Evolutionary conservation across 2,113 vertebrate genomes (phyloP).

Genomic region (Mustela lutreola): DNA sequence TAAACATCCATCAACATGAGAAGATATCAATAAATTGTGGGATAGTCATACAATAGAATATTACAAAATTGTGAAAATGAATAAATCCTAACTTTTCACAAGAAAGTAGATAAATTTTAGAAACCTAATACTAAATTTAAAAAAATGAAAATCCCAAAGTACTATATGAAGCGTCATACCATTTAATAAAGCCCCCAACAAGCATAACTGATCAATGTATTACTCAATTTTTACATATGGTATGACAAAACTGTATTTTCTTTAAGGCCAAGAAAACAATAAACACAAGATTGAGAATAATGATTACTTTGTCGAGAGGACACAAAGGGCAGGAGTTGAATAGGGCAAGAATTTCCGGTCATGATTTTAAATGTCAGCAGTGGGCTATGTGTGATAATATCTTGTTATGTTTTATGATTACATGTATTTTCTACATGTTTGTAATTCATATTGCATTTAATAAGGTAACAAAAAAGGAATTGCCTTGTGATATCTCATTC

Average conservation of each 20-base stretch:
- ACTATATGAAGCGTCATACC: not conserved
- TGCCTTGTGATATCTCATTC: not conserved
- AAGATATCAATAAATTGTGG: not conserved
- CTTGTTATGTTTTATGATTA: not conserved
- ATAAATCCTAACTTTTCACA: not conserved
- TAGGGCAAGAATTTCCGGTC: not conserved
- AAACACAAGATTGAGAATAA: not conserved
- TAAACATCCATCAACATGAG: not conserved
- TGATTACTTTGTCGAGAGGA: not conserved
- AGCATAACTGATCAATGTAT: not conserved
- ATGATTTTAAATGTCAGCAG: not conserved
- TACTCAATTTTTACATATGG: not conserved
- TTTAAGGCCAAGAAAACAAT: not conserved
- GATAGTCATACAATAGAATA: not conserved
- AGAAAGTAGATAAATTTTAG: not conserved
- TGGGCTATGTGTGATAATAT: not conserved
- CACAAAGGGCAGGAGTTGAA: not conserved
- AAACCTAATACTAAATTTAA: not conserved
- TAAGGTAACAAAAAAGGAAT: not conserved
- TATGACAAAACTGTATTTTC: not conserved
- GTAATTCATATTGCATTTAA: not conserved
- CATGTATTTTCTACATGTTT: not conserved
- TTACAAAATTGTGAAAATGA: not conserved
- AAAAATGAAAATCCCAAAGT: not conserved
- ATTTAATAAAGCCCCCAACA: not conserved